Percentiles rank a stretch among this genome's conserved stretches.
Conservation (phyloP, 2,888 invertebrate genomes). For the Ectobius pallidus region DNA sequence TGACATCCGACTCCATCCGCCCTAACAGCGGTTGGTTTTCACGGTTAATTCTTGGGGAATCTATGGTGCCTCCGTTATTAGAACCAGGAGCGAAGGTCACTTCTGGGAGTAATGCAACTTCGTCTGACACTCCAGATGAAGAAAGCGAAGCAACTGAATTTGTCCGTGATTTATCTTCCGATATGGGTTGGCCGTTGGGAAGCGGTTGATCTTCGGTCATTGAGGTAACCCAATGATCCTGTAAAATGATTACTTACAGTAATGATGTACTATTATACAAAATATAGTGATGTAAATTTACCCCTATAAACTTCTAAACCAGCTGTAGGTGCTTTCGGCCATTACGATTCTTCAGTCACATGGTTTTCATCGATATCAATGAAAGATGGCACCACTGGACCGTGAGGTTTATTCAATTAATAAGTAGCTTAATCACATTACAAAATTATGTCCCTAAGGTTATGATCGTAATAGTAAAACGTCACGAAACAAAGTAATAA, state of each 20-base stretch:
- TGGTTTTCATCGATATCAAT: conserved; percentile 11
- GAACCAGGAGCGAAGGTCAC: conserved; percentile 67
- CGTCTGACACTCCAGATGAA: conserved; percentile 58
- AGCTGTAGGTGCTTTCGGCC: conserved; percentile 29
- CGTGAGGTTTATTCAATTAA: too few species aligned
- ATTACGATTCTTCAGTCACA: conserved; percentile 31
- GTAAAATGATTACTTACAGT: conserved; percentile 11
- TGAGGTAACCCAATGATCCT: conserved; percentile 39
- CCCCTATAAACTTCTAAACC: conserved; percentile 9
- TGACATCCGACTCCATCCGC: conserved; percentile 74
- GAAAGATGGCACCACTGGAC: conserved; percentile 15
- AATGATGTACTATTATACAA: background rate
- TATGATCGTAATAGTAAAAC: too few species aligned
- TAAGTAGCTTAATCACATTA: background rate
- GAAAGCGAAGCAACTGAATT: conserved; percentile 47
- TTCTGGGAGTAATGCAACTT: conserved; percentile 80
- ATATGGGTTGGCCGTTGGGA: conserved; percentile 44
- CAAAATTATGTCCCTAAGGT: too few species aligned
- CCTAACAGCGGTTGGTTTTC: conserved; percentile 94
- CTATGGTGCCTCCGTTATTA: conserved; percentile 70
- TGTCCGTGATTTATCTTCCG: conserved; percentile 42
- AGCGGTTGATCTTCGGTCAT: conserved; percentile 50
- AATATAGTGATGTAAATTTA: background rate
- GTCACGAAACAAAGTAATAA: too few species aligned
- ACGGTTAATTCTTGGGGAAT: conserved; percentile 81